Percentiles rank a stretch among this genome's conserved stretches.
phyloP scores from a whole-genome alignment of 2,113 vertebrate genomes.

The Plecturocebus donacophilus region DNA sequence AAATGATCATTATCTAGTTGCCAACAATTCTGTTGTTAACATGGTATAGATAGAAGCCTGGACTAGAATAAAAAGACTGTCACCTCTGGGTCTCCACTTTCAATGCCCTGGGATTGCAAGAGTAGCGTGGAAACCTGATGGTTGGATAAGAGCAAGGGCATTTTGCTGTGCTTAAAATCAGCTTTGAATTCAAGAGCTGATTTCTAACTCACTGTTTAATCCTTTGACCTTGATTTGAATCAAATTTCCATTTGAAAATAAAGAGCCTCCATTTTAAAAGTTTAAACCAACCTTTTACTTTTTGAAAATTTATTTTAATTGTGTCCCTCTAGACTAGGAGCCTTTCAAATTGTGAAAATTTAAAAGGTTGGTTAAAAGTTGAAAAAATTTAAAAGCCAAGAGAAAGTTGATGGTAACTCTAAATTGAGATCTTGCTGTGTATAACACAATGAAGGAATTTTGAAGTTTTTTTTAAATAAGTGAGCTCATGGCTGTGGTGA shows the following conservation, averaged over 20 bases:
- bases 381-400: neutral
- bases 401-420: neutral
- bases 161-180: slow-evolving; percentile 28
- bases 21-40: slow-evolving; percentile 48
- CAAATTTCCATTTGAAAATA: slow-evolving; percentile 68
- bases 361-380: neutral
- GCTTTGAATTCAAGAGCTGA: slow-evolving; percentile 56
- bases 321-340: too few relatives aligned
- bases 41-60: neutral
- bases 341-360: neutral
- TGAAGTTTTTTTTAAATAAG: neutral
- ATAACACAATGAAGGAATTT: slow-evolving; percentile 4
- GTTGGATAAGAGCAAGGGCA: neutral
- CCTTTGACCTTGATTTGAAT: slow-evolving; percentile 62
- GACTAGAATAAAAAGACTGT: slow-evolving; percentile 5
- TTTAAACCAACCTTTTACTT: neutral
- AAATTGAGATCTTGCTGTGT: neutral
- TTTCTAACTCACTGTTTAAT: slow-evolving; percentile 59
- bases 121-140: neutral
- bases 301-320: neutral
- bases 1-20: slow-evolving; percentile 54
- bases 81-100: slow-evolving; percentile 14
- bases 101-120: neutral
- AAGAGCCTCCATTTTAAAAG: slow-evolving; percentile 5
- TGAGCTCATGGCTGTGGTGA: slow-evolving; percentile 14